Percentiles rank a stretch among this genome's conserved stretches.
Evolutionary conservation across 1,140 invertebrate species (phyloP).

Genomic region (Calliopsis andreniformis): DNA sequence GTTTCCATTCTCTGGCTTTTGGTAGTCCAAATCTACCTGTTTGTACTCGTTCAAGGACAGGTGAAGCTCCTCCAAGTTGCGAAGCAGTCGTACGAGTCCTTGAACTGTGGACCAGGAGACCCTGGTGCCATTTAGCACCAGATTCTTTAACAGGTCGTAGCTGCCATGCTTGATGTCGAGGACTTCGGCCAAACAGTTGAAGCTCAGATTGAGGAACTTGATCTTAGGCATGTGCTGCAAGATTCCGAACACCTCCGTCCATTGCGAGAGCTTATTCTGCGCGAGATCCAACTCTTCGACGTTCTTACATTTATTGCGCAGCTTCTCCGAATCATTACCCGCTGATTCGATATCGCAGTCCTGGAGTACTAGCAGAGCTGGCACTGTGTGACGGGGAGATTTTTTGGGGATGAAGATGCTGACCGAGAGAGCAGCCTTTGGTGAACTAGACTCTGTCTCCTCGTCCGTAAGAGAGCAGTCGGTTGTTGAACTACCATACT

Average conservation of each 20-base stretch:
- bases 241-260: slow-evolving; percentile 93
- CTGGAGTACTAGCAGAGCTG: slow-evolving; percentile 92
- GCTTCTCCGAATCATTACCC: slow-evolving; percentile 87
- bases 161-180: slow-evolving; percentile 81
- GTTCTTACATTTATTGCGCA: slow-evolving; percentile 90
- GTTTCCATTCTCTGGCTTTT: slow-evolving; percentile 81
- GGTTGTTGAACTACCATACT: slow-evolving; percentile 86
- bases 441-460: slow-evolving; percentile 78
- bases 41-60: slow-evolving; percentile 93
- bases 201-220: slow-evolving; percentile 94
- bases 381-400: slow-evolving; percentile 88
- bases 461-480: slow-evolving; percentile 82
- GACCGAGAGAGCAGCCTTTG: slow-evolving; percentile 84
- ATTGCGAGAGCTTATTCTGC: slow-evolving; percentile 92
- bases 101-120: slow-evolving; percentile 92
- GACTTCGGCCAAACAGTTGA: slow-evolving; percentile 89
- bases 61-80: slow-evolving; percentile 93
- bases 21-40: slow-evolving; percentile 84
- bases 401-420: slow-evolving; percentile 92
- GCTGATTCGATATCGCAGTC: slow-evolving; percentile 93
- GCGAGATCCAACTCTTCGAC: slow-evolving; percentile 95
- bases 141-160: slow-evolving; percentile 86
- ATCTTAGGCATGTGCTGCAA: slow-evolving; percentile 92
- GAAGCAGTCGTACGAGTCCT: slow-evolving; percentile 87
- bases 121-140: slow-evolving; percentile 93